Base-by-base conservation (phyloP, 2,113 vertebrate genomes). In the mouse (Mus musculus) region DNA sequence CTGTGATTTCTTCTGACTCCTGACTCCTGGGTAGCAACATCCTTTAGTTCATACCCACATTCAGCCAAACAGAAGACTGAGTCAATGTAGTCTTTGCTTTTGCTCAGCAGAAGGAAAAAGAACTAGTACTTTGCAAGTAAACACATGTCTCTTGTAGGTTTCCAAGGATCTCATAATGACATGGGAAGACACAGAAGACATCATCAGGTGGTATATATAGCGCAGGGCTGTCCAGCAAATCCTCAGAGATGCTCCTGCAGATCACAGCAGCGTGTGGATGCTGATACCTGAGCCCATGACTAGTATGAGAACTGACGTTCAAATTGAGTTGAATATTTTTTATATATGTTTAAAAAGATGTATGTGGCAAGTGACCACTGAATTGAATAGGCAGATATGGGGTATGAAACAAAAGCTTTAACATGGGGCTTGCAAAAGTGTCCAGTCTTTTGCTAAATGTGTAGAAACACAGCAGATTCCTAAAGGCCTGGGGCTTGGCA, bases 141-240 rank as follows among this genome's bases (percentile, higher is more conserved):
- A 88, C 12, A 14, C 42, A 49, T 3, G n/a, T 72, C 33, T 71
- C 17, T 30, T 81, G 52, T 49, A 69, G 7, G 36, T 73, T 82
- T 76, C 71, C 46, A 39, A 71, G 33, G 71, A 22, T 71, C 42
- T 81, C 46, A 11, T 39, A 80, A 90, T 24, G 49, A 39, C 39
- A 28, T 9, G 30, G 36, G 14, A 73, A 90, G 56, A 63, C 2
- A 10, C 11, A 69, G 81, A 91, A 75, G 22, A 56, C 39, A 54
- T 2, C 1, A 5, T 10, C 69, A 89, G 46, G 2, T 92, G 56
- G 63, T 1, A 13, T 0, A 16, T 1, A 13, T 0, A 16, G 33
- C 56, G 36, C 24, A 36, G 59, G 9, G 3, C 36, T 33, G 7
- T 1, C 39, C 5, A 8, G 16, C 0, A 30, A 61, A 17, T 59